phyloP scores from a whole-genome alignment of 2,888 invertebrate genomes.

The Bellardia pandia region DNA sequence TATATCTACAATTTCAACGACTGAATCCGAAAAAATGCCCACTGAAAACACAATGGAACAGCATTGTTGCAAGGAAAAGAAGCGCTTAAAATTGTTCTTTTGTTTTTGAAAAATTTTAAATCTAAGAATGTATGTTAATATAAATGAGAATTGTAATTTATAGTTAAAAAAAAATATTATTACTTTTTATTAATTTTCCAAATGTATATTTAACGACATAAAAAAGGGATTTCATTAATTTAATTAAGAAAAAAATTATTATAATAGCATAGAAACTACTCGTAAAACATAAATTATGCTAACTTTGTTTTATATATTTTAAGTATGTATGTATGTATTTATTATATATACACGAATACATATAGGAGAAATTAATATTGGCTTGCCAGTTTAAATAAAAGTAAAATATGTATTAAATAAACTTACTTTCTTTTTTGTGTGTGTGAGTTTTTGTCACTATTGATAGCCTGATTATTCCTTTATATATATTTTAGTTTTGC shows the following conservation, averaged over 20 bases:
- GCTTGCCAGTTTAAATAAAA: neutral
- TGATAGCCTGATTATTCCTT: neutral
- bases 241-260: conserved; percentile 35
- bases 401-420: conserved; percentile 22
- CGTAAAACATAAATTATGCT: conserved; percentile 35
- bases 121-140: neutral
- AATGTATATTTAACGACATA: conserved; percentile 23
- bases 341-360: conserved; percentile 29
- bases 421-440: conserved; percentile 32
- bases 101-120: conserved; percentile 66
- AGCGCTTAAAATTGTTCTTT: conserved; percentile 73
- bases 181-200: conserved; percentile 23
- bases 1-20: conserved; percentile 33
- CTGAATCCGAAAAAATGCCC: conserved; percentile 44
- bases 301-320: conserved; percentile 24
- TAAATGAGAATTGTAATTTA: too few relatives aligned
- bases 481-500: neutral
- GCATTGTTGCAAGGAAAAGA: conserved; percentile 67
- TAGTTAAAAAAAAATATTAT: neutral
- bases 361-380: conserved; percentile 1
- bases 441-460: neutral
- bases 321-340: conserved; percentile 7
- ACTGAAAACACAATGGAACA: conserved; percentile 39
- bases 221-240: conserved; percentile 30
- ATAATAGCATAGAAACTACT: conserved; percentile 20